Evolutionary conservation across 2,888 invertebrate genomes (phyloP).

Genomic region (Phaonia tiefii): DNA sequence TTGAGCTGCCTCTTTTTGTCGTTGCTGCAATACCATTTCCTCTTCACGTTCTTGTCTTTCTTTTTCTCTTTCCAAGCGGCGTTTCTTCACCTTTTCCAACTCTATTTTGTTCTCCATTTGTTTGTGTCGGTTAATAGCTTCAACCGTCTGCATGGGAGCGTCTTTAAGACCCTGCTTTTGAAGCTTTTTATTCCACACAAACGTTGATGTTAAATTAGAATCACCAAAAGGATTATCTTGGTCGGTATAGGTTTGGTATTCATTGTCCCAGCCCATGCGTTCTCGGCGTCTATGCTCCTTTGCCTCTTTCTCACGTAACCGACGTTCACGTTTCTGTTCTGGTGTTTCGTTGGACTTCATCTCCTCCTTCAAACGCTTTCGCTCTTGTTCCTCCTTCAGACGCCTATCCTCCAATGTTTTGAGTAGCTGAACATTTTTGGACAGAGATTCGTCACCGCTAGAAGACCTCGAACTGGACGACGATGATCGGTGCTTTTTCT

Average conservation of each 20-base stretch:
- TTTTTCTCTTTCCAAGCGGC: conserved; percentile 92
- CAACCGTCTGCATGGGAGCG: conserved; percentile 89
- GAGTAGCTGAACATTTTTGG: conserved; percentile 76
- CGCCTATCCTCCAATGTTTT: conserved; percentile 88
- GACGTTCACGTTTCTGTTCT: conserved; percentile 93
- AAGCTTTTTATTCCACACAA: conserved; percentile 98
- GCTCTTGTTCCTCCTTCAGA: conserved; percentile 84
- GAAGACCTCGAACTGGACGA: conserved; percentile 42
- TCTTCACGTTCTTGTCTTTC: conserved; percentile 91
- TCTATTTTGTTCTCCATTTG: conserved; percentile 95
- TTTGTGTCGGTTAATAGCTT: conserved; percentile 90
- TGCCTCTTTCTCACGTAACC: conserved; percentile 93
- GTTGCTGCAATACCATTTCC: conserved; percentile 91
- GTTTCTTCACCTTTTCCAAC: conserved; percentile 96
- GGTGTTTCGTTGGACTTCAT: conserved; percentile 96
- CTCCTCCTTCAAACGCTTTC: conserved; percentile 86
- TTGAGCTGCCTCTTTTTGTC: conserved; percentile 94
- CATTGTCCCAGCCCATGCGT: conserved; percentile 98
- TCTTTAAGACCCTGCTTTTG: conserved; percentile 94
- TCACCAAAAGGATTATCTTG: conserved; percentile 99
- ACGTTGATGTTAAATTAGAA: conserved; percentile 95
- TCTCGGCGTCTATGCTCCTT: conserved; percentile 94
- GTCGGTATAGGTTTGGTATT: conserved; percentile 98
- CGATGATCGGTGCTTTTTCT: conserved; percentile 45
- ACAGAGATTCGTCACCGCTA: conserved; percentile 44